phyloP scores from a whole-genome alignment of 2,888 invertebrate species.

The Monochamus alternatus region DNA sequence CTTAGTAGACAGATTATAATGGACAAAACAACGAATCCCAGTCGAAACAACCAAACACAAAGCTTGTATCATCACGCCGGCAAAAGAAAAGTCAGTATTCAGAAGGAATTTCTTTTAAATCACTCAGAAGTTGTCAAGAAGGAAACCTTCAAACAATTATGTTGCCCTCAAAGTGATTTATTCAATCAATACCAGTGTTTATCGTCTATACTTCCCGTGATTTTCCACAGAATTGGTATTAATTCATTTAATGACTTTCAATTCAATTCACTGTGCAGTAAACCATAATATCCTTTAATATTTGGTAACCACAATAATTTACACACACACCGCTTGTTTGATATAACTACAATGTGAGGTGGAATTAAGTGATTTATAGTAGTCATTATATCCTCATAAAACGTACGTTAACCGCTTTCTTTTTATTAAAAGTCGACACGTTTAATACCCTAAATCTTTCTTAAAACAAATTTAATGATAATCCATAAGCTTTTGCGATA shows the following conservation, averaged over 20 bases:
- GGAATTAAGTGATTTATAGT: slow-evolving; percentile 7
- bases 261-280: background rate
- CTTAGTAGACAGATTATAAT: background rate
- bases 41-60: background rate
- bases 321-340: background rate
- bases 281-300: slow-evolving; percentile 3
- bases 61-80: background rate
- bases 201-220: background rate
- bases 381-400: slow-evolving; percentile 4
- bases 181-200: background rate
- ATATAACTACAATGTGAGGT: slow-evolving; percentile 1
- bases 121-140: too few species aligned
- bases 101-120: too few species aligned
- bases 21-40: background rate
- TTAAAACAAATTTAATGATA: slow-evolving; percentile 12
- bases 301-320: background rate
- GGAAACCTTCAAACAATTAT: too few species aligned
- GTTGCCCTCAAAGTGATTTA: too few species aligned
- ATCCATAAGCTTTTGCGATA: background rate
- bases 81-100: too few species aligned
- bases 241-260: background rate
- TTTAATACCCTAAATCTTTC: background rate
- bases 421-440: slow-evolving; percentile 6
- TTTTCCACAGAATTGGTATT: background rate
- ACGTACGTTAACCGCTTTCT: background rate